Conservation (phyloP, 2,113 vertebrate genomes). For the Sinocyclocheilus rhinocerous region DNA sequence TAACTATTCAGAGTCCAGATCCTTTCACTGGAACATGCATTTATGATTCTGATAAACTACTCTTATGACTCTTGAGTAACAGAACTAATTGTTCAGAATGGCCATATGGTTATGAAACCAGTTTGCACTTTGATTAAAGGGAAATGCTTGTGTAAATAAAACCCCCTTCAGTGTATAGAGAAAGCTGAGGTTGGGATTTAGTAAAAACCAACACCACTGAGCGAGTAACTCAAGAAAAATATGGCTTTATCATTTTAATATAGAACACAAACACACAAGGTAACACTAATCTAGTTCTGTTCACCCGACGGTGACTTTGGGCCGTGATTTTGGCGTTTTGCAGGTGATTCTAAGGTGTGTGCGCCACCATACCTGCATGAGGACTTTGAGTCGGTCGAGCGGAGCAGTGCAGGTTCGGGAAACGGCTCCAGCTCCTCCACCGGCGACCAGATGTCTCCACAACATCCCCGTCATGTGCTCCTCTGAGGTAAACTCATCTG, state of each 20-base stretch:
- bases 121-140: not conserved
- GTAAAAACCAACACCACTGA: not conserved
- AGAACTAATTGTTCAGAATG: not conserved
- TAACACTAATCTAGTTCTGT: not conserved
- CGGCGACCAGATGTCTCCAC: conserved; percentile 96
- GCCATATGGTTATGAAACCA: not conserved
- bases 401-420: conserved; percentile 95
- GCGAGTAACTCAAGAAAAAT: not conserved
- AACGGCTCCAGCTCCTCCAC: conserved; percentile 90
- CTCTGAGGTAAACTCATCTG: conserved; percentile 94
- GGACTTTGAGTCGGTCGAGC: conserved; percentile 92
- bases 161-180: not conserved
- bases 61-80: not conserved
- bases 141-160: not conserved
- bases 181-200: not conserved
- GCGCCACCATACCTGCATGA: conserved; percentile 88
- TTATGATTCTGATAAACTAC: conserved; percentile 27
- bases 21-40: not conserved
- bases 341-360: not conserved
- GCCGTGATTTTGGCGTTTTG: not conserved
- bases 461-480: conserved; percentile 93
- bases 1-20: not conserved
- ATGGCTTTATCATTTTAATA: not conserved
- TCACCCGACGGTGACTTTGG: not conserved
- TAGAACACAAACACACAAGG: not conserved